phyloP scores from a whole-genome alignment of 2,888 invertebrate genomes.

The Cosmia trapezina region DNA sequence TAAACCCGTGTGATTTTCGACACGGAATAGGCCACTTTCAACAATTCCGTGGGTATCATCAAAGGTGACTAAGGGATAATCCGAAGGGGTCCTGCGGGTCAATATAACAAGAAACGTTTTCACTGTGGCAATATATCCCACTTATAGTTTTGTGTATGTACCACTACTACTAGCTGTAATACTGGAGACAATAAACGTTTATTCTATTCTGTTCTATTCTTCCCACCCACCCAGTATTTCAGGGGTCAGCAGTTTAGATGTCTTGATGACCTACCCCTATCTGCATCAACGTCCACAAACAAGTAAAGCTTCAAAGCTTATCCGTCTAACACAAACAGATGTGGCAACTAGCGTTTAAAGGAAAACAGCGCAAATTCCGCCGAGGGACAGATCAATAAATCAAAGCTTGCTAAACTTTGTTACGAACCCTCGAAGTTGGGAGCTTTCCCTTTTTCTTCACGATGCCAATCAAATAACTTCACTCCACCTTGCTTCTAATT shows the following conservation, averaged over 20 bases:
- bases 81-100: background rate
- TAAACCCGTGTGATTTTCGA: conserved; percentile 17
- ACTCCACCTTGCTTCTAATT: conserved; percentile 40
- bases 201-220: no score
- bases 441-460: conserved; percentile 49
- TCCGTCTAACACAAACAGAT: conserved; percentile 42
- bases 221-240: background rate
- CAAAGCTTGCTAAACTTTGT: conserved; percentile 45
- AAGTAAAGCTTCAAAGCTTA: conserved; percentile 36
- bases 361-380: conserved; percentile 35
- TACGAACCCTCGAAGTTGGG: conserved; percentile 46
- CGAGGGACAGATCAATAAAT: conserved; percentile 59
- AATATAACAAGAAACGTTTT: conserved; percentile 1
- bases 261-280: conserved; percentile 16
- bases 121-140: background rate
- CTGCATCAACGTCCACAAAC: conserved; percentile 29
- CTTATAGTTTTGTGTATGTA: no score
- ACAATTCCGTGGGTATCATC: background rate
- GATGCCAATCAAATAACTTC: conserved; percentile 61
- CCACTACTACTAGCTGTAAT: no score
- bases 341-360: conserved; percentile 37
- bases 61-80: conserved; percentile 4
- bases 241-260: background rate
- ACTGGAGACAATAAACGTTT: no score
- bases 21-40: background rate